These are phyloP conservation scores for Amiota mariae DNA, from an alignment of 2,888 invertebrate species.

Conservation along the genomic window DNA sequence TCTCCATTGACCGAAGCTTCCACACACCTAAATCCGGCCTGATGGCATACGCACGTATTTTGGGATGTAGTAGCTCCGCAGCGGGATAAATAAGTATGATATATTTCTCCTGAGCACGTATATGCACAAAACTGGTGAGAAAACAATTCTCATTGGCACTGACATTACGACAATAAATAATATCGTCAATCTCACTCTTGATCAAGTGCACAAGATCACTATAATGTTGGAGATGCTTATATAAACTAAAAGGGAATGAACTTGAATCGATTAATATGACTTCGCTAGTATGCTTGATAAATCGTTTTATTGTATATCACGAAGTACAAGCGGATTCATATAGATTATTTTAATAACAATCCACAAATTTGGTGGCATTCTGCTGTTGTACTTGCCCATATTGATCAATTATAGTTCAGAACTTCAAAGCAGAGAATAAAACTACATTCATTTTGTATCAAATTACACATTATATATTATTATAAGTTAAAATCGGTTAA, in stretches of 20 bases:
- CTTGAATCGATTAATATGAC: slow-evolving; percentile 87
- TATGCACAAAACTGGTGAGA: slow-evolving; percentile 77
- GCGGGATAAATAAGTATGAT: slow-evolving; percentile 77
- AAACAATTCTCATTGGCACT: slow-evolving; percentile 57
- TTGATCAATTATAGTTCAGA: slow-evolving; percentile 53
- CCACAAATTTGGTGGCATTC: slow-evolving; percentile 62
- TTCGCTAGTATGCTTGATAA: slow-evolving; percentile 81
- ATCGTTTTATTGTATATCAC: slow-evolving; percentile 81
- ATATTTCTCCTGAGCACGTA: slow-evolving; percentile 76
- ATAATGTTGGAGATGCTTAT: slow-evolving; percentile 73
- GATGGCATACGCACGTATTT: slow-evolving; percentile 69
- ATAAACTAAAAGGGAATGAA: slow-evolving; percentile 79
- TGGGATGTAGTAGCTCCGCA: slow-evolving; percentile 67
- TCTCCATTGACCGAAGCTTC: too few relatives aligned
- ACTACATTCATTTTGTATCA: background rate
- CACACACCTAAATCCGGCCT: too few relatives aligned
- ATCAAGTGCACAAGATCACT: slow-evolving; percentile 75
- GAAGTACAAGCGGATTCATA: slow-evolving; percentile 80
- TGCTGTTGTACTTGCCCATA: slow-evolving; percentile 47
- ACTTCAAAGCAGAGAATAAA: background rate
- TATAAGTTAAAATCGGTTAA: background rate
- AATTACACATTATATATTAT: background rate
- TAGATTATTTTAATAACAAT: slow-evolving; percentile 70
- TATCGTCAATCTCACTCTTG: slow-evolving; percentile 75
- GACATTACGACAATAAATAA: slow-evolving; percentile 67